Conservation (phyloP, 2,888 invertebrate genomes). For the Chrysomela aeneicollis region DNA sequence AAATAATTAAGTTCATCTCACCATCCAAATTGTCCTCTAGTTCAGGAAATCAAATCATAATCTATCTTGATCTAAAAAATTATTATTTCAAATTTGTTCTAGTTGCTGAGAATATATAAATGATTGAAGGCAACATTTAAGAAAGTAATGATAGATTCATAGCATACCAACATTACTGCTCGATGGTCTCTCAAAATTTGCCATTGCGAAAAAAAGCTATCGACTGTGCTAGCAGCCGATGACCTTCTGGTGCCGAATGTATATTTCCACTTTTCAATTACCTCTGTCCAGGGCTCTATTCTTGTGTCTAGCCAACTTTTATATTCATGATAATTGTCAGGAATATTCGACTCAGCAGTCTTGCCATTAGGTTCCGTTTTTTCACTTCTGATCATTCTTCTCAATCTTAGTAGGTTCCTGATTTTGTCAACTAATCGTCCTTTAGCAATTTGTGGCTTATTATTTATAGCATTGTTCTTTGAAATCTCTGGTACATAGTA, state of each 20-base stretch:
- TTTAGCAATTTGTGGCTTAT: too few relatives aligned
- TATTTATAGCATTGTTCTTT: too few relatives aligned
- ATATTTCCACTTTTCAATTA: slow-evolving; percentile 7
- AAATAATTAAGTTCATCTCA: slow-evolving; percentile 3
- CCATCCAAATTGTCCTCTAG: neutral
- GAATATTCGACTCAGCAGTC: neutral
- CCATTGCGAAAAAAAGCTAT: slow-evolving; percentile 9
- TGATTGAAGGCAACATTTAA: too few relatives aligned
- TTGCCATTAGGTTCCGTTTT: neutral
- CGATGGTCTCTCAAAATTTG: slow-evolving; percentile 11
- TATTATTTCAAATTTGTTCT: slow-evolving; percentile 8
- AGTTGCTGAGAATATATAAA: neutral
- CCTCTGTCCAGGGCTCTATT: slow-evolving; percentile 3
- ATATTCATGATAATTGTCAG: slow-evolving; percentile 5
- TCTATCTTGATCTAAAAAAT: slow-evolving; percentile 10
- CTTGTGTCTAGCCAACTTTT: slow-evolving; percentile 10
- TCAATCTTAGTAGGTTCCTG: too few relatives aligned
- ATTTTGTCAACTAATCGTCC: too few relatives aligned
- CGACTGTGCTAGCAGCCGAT: slow-evolving; percentile 3
- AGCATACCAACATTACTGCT: slow-evolving; percentile 11
- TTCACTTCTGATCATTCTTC: neutral
- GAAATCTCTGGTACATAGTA: too few relatives aligned
- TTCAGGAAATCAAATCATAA: slow-evolving; percentile 5
- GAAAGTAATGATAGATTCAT: slow-evolving; percentile 7
- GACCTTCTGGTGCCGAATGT: neutral